These are phyloP conservation scores for Proctacanthus coquilletti DNA, from an alignment of 1,140 invertebrate species.

Conservation along the genomic window DNA sequence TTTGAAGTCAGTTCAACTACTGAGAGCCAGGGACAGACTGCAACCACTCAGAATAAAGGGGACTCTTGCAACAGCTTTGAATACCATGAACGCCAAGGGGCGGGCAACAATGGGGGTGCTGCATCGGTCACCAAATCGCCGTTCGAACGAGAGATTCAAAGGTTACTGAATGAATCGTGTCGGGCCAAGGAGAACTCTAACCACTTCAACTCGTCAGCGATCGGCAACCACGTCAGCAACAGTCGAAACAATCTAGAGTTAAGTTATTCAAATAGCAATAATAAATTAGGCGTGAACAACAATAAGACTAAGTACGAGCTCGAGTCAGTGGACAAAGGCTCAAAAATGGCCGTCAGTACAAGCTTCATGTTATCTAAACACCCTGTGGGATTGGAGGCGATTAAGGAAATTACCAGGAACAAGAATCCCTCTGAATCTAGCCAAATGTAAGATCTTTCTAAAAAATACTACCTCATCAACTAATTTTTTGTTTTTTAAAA, in stretches of 20 bases:
- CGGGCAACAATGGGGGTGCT: conserved; percentile 1
- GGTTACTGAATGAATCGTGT: conserved; percentile 45
- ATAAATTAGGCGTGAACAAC: conserved; percentile 15
- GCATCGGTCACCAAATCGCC: conserved; percentile 31
- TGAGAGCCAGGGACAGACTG: conserved; percentile 31
- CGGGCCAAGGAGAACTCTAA: conserved; percentile 9
- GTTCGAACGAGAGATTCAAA: conserved; percentile 57
- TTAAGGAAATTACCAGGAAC: conserved; percentile 29
- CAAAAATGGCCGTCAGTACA: conserved; percentile 19
- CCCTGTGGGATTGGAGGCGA: conserved; percentile 28
- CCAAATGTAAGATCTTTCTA: conserved; percentile 27
- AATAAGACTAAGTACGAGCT: conserved; percentile 10
- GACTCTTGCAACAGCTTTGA: conserved; percentile 49
- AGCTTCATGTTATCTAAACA: conserved; percentile 29
- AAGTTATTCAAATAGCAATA: conserved; percentile 17
- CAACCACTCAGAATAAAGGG: conserved; percentile 33
- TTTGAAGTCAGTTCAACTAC: conserved; percentile 28
- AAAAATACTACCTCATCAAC: too few species aligned
- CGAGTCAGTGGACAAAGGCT: conserved; percentile 7
- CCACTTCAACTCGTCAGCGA: neutral
- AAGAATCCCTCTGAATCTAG: conserved; percentile 28
- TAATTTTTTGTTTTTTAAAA: conserved; percentile 2
- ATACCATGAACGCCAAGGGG: conserved; percentile 23
- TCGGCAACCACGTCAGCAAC: conserved; percentile 18
- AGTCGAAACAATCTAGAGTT: conserved; percentile 21